These are phyloP conservation scores for Tribolium freemani DNA, from an alignment of 2,888 invertebrate genomes.

Conservation along the genomic window DNA sequence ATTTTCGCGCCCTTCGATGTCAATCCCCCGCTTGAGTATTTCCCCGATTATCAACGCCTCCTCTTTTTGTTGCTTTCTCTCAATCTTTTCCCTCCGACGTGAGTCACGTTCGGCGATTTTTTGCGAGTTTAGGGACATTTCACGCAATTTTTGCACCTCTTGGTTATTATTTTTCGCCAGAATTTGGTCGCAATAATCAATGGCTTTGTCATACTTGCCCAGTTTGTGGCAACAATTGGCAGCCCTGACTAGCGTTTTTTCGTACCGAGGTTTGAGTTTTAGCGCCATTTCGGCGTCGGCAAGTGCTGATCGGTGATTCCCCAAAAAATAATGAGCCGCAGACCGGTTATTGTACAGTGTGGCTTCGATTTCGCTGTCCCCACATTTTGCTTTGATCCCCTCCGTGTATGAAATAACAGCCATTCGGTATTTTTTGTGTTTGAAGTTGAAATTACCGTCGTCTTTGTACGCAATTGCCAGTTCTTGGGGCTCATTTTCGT, in stretches of 20 bases:
- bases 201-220: constrained; percentile 79
- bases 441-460: constrained; percentile 96
- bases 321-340: constrained; percentile 87
- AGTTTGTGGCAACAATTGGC: constrained; percentile 80
- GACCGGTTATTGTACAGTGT: constrained; percentile 93
- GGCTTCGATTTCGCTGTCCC: constrained; percentile 79
- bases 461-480: constrained; percentile 91
- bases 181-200: constrained; percentile 80
- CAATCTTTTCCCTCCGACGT: constrained; percentile 70
- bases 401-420: constrained; percentile 88
- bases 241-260: constrained; percentile 83
- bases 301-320: constrained; percentile 73
- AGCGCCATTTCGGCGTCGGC: constrained; percentile 85
- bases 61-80: constrained; percentile 67
- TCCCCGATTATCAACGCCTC: constrained; percentile 68
- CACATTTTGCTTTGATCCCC: constrained; percentile 85
- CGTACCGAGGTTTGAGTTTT: constrained; percentile 80
- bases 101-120: constrained; percentile 72
- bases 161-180: constrained; percentile 73
- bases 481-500: constrained; percentile 89
- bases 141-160: constrained; percentile 71
- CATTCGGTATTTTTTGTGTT: constrained; percentile 92
- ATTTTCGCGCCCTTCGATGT: constrained; percentile 66
- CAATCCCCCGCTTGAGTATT: constrained; percentile 68
- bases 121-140: constrained; percentile 70